A percentile compares a stretch with the other conserved stretches of the same genome.
These are phyloP conservation scores for Pygoscelis adeliae DNA, from an alignment of 2,113 vertebrate genomes.

Conservation along the genomic window DNA sequence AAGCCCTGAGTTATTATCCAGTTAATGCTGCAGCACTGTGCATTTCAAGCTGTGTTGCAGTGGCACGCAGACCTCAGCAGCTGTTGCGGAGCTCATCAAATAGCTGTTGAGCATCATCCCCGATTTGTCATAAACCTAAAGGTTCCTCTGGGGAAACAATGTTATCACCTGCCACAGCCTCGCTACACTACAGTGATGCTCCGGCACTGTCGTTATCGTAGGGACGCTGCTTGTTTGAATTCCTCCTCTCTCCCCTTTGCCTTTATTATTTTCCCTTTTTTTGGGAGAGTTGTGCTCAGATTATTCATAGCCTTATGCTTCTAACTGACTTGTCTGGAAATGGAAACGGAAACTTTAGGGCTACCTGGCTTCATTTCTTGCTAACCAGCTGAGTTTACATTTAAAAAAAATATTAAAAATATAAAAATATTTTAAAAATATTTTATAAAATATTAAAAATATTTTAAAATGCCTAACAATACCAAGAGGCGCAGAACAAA, in stretches of 20 bases:
- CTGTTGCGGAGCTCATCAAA: slow-evolving; percentile 65
- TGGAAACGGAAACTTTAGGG: neutral
- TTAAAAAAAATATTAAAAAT: neutral
- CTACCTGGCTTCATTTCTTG: neutral
- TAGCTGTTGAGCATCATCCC: slow-evolving; percentile 61
- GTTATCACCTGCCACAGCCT: neutral
- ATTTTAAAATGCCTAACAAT: neutral
- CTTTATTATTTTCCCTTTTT: neutral
- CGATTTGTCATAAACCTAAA: slow-evolving; percentile 63
- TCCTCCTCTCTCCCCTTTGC: neutral
- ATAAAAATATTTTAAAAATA: too few relatives aligned
- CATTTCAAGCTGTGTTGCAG: slow-evolving; percentile 66
- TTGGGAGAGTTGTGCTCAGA: neutral
- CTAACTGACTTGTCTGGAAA: neutral
- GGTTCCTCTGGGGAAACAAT: slow-evolving; percentile 45
- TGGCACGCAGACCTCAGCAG: slow-evolving; percentile 48
- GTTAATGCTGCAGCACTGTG: slow-evolving; percentile 32
- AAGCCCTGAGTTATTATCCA: slow-evolving; percentile 48
- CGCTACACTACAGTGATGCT: neutral
- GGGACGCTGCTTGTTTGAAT: neutral
- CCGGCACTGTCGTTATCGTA: neutral
- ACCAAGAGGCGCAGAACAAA: neutral
- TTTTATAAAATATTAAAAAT: neutral
- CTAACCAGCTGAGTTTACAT: neutral
- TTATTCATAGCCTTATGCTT: slow-evolving; percentile 20